Evolutionary conservation across 64 coral and sea anemone species (phyloP).

Genomic region (Anthopleura sola): DNA sequence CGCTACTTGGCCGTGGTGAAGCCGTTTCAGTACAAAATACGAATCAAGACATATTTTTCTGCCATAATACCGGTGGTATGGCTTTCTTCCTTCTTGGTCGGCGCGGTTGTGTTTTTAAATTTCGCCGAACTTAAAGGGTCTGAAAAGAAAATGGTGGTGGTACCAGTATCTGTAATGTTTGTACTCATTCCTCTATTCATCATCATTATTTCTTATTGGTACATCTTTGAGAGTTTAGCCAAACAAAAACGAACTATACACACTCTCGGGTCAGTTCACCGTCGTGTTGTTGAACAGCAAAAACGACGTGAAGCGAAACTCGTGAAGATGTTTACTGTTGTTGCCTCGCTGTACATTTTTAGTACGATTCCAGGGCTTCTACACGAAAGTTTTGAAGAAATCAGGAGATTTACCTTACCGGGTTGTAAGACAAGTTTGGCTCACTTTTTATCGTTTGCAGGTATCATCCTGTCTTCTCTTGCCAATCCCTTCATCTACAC

Average conservation of each 20-base stretch:
- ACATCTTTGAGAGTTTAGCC: neutral
- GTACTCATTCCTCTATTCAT: neutral
- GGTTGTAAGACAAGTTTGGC: neutral
- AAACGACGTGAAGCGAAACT: neutral
- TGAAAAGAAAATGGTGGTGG: neutral
- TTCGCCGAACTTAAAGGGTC: neutral
- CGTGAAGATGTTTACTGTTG: constrained; percentile 6
- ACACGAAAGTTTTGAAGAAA: neutral
- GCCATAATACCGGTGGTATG: neutral
- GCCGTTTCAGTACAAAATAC: constrained; percentile 23
- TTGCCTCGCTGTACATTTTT: neutral
- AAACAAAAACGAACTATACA: neutral
- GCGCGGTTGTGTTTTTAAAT: neutral
- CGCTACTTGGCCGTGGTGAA: constrained; percentile 25
- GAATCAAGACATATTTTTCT: neutral
- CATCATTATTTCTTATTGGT: neutral
- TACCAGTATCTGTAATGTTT: neutral
- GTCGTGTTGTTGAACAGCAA: neutral
- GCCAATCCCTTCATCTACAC: constrained; percentile 52
- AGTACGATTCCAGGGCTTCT: constrained; percentile 12
- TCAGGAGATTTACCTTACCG: neutral
- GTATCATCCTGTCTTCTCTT: constrained; percentile 8
- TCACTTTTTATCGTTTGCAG: neutral
- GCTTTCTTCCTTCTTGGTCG: neutral
- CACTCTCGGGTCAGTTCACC: neutral